Base-by-base conservation (phyloP, 2,888 invertebrate species). In the Metalampra italica region DNA sequence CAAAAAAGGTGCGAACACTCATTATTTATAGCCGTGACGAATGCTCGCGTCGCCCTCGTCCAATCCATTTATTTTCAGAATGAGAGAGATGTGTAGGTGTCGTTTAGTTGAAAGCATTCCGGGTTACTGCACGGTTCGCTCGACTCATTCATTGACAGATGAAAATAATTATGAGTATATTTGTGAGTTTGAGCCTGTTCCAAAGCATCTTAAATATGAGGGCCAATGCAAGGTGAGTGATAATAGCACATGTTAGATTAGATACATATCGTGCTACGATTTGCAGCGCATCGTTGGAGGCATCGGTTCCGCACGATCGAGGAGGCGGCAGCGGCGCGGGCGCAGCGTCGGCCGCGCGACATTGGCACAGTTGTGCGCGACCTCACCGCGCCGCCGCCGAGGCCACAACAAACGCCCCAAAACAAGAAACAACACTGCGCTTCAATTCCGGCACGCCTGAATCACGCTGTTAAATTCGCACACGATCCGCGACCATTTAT, bases 281-380 rank as follows among this genome's bases (percentile, higher is more conserved):
- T 36, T 36, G 36, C 7, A 36, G 36, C 36, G 36, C 36, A 36
- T 36, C 36, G 54, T 54, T 56, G 60, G 59, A 51, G 62, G 63
- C 51, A 59, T 72, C 70, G 66, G 86, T 87, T 83, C 83, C 81
- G 85, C 84, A 78, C 78, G 83, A 78, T 59, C 67, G 78, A 70
- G 66, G 71, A 64, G 74, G 72, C 66, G 68, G 64, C 54, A 57
- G 60, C 62, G 56, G 62, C 66, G 62, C 64, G 55, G 69, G 70
- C 67, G 68, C 62, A 54, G 59, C 64, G 59, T 55, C 62, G 57
- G 69, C 66, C 48, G 49, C 67, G 74, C 75, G 88, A 89, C 88
- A 88, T 88, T 88, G 89, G 88, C 88, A 88, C 83, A 86, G 76
- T 87, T 88, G 80, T 73, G 77, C 74, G 72, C 82, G 87, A 84